These are phyloP conservation scores for Triops longicaudatus DNA, from an alignment of 1,140 invertebrate genomes.

Conservation along the genomic window DNA sequence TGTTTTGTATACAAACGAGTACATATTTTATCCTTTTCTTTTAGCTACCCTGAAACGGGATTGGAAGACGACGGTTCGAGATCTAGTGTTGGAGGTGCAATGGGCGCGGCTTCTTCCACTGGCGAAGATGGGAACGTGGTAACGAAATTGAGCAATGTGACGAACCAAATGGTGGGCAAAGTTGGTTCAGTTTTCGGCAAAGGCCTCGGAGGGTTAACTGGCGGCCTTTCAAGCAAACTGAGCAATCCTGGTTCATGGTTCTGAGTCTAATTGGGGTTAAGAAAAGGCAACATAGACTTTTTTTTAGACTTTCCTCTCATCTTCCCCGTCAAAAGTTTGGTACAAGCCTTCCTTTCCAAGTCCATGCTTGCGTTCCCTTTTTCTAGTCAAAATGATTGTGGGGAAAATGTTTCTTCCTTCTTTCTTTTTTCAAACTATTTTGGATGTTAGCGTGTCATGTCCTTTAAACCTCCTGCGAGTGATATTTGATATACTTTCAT, in stretches of 20 bases:
- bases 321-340: constrained; percentile 17
- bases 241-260: constrained; percentile 50
- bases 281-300: background rate
- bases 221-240: constrained; percentile 68
- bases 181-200: constrained; percentile 75
- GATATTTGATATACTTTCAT: background rate
- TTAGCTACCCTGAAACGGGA: constrained; percentile 46
- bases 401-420: background rate
- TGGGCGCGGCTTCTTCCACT: constrained; percentile 20
- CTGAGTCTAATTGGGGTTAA: constrained; percentile 23
- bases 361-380: background rate
- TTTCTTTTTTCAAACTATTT: background rate
- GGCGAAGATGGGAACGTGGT: constrained; percentile 54
- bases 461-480: background rate
- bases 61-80: constrained; percentile 45
- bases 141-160: constrained; percentile 58
- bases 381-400: background rate
- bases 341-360: constrained; percentile 21
- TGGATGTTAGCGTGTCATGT: constrained; percentile 6
- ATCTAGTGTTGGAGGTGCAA: constrained; percentile 35
- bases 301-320: background rate
- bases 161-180: constrained; percentile 63
- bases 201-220: constrained; percentile 68
- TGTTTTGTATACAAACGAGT: background rate
- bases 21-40: constrained; percentile 29